Percentiles rank a stretch among this genome's conserved stretches.
Evolutionary conservation across 2,113 vertebrate species (phyloP).

Genomic region (Fulica atra): DNA sequence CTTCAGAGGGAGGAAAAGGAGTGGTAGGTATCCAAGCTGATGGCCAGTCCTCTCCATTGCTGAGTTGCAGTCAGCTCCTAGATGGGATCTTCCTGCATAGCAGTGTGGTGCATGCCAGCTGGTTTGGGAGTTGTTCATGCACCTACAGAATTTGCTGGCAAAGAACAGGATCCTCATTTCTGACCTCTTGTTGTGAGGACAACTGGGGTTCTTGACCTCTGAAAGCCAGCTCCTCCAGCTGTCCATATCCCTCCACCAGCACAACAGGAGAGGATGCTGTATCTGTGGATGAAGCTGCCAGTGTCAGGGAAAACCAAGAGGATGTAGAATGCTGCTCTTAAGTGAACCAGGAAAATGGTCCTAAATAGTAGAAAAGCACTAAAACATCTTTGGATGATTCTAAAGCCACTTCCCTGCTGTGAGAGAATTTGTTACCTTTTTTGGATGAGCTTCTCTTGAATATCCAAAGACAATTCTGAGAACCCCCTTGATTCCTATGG

Average conservation of each 20-base stretch:
- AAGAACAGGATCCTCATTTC: neutral
- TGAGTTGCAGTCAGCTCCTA: neutral
- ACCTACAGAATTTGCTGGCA: neutral
- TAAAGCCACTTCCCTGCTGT: neutral
- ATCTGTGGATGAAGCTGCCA: neutral
- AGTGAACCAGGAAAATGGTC: neutral
- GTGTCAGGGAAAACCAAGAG: neutral
- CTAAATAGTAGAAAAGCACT: neutral
- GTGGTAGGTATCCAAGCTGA: neutral
- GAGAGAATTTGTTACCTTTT: neutral
- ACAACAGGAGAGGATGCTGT: neutral
- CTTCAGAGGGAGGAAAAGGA: neutral
- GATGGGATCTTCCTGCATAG: neutral
- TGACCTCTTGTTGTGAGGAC: neutral
- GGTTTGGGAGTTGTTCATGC: neutral
- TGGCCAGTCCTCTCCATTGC: neutral
- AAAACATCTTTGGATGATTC: neutral
- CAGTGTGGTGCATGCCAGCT: fast-evolving
- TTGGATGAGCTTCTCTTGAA: neutral
- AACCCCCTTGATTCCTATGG: neutral
- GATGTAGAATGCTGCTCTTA: neutral
- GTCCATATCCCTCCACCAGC: neutral
- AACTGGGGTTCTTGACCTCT: neutral
- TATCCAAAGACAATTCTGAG: neutral
- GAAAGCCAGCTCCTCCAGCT: neutral